Evolutionary conservation across 2,797 vertebrate species (phyloP).

Genomic region (Mallotus villosus): DNA sequence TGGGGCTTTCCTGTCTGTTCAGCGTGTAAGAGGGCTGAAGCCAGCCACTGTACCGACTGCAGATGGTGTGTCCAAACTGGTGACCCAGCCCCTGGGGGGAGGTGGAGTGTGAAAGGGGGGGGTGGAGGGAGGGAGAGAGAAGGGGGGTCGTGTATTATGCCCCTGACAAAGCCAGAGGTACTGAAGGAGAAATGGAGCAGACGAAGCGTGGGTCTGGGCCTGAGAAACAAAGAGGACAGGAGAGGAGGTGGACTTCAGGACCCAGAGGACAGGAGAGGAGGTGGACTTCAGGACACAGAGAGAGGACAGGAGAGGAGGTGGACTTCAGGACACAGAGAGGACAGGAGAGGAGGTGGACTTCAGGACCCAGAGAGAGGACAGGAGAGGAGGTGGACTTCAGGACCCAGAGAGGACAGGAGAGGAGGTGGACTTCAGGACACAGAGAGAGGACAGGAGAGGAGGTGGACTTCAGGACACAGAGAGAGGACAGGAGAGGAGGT

Average conservation of each 20-base stretch:
- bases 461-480: too few species aligned
- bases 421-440: not conserved
- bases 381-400: too few species aligned
- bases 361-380: not conserved
- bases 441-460: not conserved
- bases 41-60: constrained; percentile 16
- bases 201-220: not conserved
- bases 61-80: constrained; percentile 26
- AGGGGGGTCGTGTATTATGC: not conserved
- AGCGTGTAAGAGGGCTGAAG: constrained; percentile 14
- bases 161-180: not conserved
- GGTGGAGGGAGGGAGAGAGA: not conserved
- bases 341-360: not conserved
- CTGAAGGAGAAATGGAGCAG: not conserved
- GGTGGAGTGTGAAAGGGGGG: too few species aligned
- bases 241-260: too few species aligned
- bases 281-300: not conserved
- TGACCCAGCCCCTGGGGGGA: constrained; percentile 2
- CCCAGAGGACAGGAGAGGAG: too few species aligned
- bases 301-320: too few species aligned
- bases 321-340: too few species aligned
- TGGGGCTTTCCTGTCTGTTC: constrained; percentile 11
- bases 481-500: not conserved
- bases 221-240: not conserved
- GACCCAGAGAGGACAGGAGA: not conserved